A percentile compares a stretch with the other conserved stretches of the same genome.
Evolutionary conservation across 1,140 invertebrate species (phyloP).

Genomic region (Acromyrmex echinatior): DNA sequence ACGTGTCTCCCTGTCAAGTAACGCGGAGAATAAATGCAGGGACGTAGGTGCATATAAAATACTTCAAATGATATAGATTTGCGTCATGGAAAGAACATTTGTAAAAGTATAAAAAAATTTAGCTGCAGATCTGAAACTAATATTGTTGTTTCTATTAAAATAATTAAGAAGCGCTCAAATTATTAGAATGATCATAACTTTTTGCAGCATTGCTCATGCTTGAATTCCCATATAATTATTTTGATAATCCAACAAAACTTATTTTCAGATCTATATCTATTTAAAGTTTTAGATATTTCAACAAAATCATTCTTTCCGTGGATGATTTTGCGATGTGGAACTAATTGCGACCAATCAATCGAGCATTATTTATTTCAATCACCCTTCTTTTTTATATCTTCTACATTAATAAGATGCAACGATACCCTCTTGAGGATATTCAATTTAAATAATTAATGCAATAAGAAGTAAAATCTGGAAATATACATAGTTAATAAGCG

Average conservation of each 20-base stretch:
- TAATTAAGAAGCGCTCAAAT: too few species aligned
- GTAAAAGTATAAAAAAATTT: too few species aligned
- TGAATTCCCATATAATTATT: too few species aligned
- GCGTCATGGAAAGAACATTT: too few species aligned
- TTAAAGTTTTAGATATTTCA: too few species aligned
- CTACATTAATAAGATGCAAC: neutral
- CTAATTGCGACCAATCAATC: neutral
- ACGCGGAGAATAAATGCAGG: neutral
- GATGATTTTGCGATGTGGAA: neutral
- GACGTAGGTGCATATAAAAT: slow-evolving; percentile 5
- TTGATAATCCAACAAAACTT: too few species aligned
- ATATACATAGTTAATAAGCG: neutral
- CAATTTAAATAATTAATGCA: neutral
- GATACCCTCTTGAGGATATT: neutral
- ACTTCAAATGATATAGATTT: neutral
- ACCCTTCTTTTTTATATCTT: neutral
- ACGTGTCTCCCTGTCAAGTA: slow-evolving; percentile 24
- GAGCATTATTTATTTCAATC: neutral
- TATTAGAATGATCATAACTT: too few species aligned
- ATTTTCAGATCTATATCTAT: too few species aligned
- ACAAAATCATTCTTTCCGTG: too few species aligned
- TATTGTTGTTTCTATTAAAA: too few species aligned
- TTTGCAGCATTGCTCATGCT: too few species aligned
- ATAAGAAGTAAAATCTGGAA: neutral
- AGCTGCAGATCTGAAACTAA: too few species aligned